Evolutionary conservation across 2,113 vertebrate genomes (phyloP).

Genomic region (Thymallus thymallus): DNA sequence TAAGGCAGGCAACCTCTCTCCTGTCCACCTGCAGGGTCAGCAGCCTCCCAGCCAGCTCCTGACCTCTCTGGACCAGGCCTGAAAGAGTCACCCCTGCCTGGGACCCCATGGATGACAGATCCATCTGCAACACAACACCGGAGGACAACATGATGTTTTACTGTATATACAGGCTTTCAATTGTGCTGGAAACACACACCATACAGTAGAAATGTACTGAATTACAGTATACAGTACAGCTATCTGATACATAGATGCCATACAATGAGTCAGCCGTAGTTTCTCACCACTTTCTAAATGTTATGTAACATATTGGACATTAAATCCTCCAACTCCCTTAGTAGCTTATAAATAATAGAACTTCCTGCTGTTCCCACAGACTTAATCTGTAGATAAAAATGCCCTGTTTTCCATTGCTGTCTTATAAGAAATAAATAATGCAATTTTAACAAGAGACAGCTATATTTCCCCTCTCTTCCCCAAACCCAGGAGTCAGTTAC

Average conservation of each 20-base stretch:
- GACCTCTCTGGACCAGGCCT: constrained; percentile 84
- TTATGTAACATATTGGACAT: not conserved
- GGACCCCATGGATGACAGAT: constrained; percentile 76
- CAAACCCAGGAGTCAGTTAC: not conserved
- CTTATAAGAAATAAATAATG: not conserved
- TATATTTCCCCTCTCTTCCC: not conserved
- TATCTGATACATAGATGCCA: too few relatives aligned
- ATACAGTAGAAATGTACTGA: too few relatives aligned
- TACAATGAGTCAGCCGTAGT: not conserved
- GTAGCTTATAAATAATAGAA: not conserved
- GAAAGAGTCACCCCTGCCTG: constrained; percentile 85
- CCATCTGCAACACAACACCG: constrained; percentile 74
- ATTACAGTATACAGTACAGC: too few relatives aligned
- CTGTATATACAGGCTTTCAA: not conserved
- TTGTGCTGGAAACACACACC: too few relatives aligned
- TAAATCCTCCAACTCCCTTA: not conserved
- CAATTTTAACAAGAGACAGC: not conserved
- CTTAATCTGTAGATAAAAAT: not conserved
- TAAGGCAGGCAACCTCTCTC: constrained; percentile 92
- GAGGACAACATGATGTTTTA: not conserved
- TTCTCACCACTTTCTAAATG: not conserved
- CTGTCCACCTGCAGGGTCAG: constrained; percentile 87
- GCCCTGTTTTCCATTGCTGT: not conserved
- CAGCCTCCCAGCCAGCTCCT: constrained; percentile 85
- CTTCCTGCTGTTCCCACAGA: not conserved